phyloP scores from a whole-genome alignment of 2,797 vertebrate species.

The Etheostoma perlongum region DNA sequence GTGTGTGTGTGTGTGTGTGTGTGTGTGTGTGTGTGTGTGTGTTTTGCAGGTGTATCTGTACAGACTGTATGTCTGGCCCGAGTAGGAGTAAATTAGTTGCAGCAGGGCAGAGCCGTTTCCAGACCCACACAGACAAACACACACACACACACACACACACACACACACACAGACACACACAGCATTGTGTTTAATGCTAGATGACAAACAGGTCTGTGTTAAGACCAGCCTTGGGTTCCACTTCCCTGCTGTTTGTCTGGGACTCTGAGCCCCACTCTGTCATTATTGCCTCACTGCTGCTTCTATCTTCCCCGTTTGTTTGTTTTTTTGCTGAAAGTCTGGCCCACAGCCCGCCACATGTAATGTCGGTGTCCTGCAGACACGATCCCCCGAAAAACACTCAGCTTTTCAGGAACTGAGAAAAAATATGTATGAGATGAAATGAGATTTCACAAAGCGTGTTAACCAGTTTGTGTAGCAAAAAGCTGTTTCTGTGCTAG shows the following conservation, averaged over 20 bases:
- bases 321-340: neutral
- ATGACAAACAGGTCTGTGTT: constrained; percentile 70
- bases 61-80: constrained; percentile 51
- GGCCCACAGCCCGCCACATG: neutral
- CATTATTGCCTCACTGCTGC: constrained; percentile 47
- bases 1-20: constrained; percentile 3
- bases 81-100: constrained; percentile 65
- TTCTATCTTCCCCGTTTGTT: constrained; percentile 19
- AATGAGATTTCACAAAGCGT: constrained; percentile 19
- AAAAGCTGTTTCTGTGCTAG: neutral
- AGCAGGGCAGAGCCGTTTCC: constrained; percentile 38
- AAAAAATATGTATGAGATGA: neutral
- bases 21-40: constrained; percentile 28
- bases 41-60: constrained; percentile 39
- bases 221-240: constrained; percentile 51
- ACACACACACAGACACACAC: constrained; percentile 43
- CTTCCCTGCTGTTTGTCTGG: constrained; percentile 61
- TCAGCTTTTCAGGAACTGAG: constrained; percentile 5
- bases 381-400: neutral
- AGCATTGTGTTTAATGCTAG: constrained; percentile 56
- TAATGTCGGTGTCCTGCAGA: constrained; percentile 23
- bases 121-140: constrained; percentile 34
- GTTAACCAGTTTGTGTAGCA: constrained; percentile 8
- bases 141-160: constrained; percentile 13
- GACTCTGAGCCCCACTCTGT: constrained; percentile 51